Conservation (phyloP, 2,797 vertebrate genomes). For the Sarcoramphus papa region DNA sequence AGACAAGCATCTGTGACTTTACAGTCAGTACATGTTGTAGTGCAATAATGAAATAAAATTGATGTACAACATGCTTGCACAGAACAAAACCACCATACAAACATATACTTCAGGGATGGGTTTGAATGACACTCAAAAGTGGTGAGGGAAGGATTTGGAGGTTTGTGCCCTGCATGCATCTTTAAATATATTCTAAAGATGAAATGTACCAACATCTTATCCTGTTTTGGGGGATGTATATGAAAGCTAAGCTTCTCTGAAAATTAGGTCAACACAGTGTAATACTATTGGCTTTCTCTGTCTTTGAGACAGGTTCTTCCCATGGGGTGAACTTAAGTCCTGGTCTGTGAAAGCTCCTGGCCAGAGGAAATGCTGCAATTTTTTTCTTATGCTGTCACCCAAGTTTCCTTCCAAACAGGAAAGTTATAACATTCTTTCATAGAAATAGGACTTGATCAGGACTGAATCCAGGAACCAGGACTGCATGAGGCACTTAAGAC, state of each 20-base stretch:
- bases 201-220: neutral
- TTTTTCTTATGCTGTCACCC: neutral
- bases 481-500: neutral
- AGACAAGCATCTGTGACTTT: conserved; percentile 50
- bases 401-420: neutral
- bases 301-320: neutral
- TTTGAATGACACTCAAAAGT: neutral
- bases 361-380: neutral
- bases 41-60: conserved; percentile 23
- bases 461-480: neutral
- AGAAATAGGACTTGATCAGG: neutral
- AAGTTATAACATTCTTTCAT: neutral
- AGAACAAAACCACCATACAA: neutral
- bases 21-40: conserved; percentile 28
- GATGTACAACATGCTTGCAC: neutral
- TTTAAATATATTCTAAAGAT: neutral
- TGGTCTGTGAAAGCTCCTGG: neutral
- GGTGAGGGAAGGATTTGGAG: neutral
- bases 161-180: neutral
- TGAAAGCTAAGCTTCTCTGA: neutral
- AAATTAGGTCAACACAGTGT: neutral
- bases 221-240: neutral
- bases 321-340: neutral
- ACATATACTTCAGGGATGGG: neutral
- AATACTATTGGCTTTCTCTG: neutral